Evolutionary conservation across 2,797 vertebrate genomes (phyloP), one percentile per base, ranked within the genome.

Genomic region (Leptoclinus maculatus): DNA sequence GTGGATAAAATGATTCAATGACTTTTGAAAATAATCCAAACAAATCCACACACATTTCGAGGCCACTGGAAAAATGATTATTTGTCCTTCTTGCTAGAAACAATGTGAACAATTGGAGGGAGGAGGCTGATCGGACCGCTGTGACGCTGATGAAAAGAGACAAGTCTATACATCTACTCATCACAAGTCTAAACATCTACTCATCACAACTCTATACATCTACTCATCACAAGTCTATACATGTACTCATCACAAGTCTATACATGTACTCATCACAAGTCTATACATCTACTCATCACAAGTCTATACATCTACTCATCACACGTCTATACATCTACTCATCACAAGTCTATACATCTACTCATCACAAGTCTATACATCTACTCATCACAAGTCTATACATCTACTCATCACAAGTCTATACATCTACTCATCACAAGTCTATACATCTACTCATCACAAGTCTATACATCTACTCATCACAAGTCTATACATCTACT

Each of bases 21-120:
- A 47, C 39, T 36, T 66, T 13, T 47, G 53, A 53, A 63, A 66
- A 56, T 70, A 80, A 70, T 73, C 70, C 70, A 36, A 38, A 19
- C 45, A 73, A 70, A 77, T 79, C 69, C 64, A 39, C 34, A 9
- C 11, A 13, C 43, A 79, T 23, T 72, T 39, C 41, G 14, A 62
- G 38, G 57, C 57, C 21, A 41, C 4, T 49, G 58, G 27, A n/a
- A 78, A 43, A 57, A 39, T 32, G 14, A 56, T 34, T 74, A 29
- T 54, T 69, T 13, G 58, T 79, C 64, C 68, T 56, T 65, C 59
- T 38, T 39, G 17, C 7, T 11, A 9, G 25, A 69, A 21, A 69
- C 67, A 72, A 69, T 45, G 72, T 60, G 60, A 62, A 43, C 38
- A 67, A 54, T 64, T 38, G 68, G 19, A 66, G 39, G 66, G 27